These are phyloP conservation scores for Schrankia costaestrigalis DNA, from an alignment of 2,888 invertebrate species.

Conservation along the genomic window DNA sequence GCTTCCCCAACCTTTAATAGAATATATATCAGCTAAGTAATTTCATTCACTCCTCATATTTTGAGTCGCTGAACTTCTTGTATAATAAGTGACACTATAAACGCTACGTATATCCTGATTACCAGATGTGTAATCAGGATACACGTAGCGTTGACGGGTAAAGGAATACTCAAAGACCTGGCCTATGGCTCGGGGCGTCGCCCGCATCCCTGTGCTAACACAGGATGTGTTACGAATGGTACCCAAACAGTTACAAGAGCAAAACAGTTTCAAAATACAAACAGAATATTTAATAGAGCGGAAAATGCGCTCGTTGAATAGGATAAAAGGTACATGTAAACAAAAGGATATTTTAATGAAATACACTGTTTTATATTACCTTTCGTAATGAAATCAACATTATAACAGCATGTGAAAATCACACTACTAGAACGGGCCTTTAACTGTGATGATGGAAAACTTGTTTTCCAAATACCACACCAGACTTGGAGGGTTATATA, in stretches of 20 bases:
- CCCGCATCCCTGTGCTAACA: conserved; percentile 8
- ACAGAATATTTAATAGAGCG: conserved; percentile 28
- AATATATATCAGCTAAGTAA: too few relatives aligned
- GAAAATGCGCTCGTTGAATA: conserved; percentile 14
- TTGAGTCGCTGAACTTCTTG: too few relatives aligned
- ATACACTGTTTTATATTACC: conserved; percentile 10
- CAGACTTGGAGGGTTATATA: too few relatives aligned
- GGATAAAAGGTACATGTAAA: conserved; percentile 10
- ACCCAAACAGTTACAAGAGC: conserved; percentile 18
- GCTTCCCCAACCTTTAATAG: too few relatives aligned
- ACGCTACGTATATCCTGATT: too few relatives aligned
- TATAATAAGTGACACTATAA: too few relatives aligned
- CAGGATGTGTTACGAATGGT: conserved; percentile 17
- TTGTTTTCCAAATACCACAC: too few relatives aligned
- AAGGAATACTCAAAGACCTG: conserved; percentile 17
- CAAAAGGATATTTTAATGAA: conserved; percentile 12
- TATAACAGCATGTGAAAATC: conserved; percentile 9
- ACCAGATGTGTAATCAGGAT: too few relatives aligned
- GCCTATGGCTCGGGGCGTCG: conserved; percentile 22
- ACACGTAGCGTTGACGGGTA: too few relatives aligned
- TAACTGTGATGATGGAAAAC: too few relatives aligned
- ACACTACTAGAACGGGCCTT: conserved; percentile 12
- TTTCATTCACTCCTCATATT: too few relatives aligned
- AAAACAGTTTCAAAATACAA: conserved; percentile 21
- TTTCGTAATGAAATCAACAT: conserved; percentile 18